Evolutionary conservation across 2,888 invertebrate species (phyloP).

Genomic region (Limnephilus auricula): DNA sequence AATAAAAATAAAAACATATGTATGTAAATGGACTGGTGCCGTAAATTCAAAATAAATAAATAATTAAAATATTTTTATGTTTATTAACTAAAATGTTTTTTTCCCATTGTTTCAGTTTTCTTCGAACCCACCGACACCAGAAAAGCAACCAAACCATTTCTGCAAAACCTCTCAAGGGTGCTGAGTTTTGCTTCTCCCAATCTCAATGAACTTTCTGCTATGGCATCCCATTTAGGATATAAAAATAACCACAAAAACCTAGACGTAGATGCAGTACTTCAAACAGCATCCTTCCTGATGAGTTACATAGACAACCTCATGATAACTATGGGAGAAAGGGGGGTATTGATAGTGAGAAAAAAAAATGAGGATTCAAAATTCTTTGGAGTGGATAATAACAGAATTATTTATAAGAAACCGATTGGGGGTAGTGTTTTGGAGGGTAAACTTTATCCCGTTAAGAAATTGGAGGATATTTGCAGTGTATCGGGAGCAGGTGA

Average conservation of each 20-base stretch:
- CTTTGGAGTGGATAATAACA: conserved; percentile 62
- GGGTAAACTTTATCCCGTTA: conserved; percentile 73
- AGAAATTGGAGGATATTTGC: conserved; percentile 74
- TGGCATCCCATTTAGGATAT: conserved; percentile 77
- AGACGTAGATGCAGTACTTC: conserved; percentile 68
- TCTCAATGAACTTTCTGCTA: conserved; percentile 84
- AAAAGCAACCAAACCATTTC: conserved; percentile 86
- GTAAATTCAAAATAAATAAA: too few species aligned
- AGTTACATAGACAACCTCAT: conserved; percentile 78
- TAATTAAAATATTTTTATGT: background rate
- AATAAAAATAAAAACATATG: too few species aligned
- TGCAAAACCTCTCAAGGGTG: conserved; percentile 72
- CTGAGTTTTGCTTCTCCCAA: conserved; percentile 88
- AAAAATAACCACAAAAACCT: conserved; percentile 69
- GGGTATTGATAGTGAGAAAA: conserved; percentile 76
- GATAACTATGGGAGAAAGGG: conserved; percentile 80
- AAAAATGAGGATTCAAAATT: conserved; percentile 68
- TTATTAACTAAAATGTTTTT: background rate
- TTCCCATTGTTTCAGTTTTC: conserved; percentile 85
- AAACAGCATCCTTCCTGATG: conserved; percentile 69
- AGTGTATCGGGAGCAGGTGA: conserved; percentile 93
- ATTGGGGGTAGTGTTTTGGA: conserved; percentile 53
- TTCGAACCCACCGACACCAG: conserved; percentile 93
- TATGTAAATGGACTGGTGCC: too few species aligned
- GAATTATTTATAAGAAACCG: conserved; percentile 36